These are phyloP conservation scores for Dexiosoma caninum DNA, from an alignment of 2,888 invertebrate species.

Conservation along the genomic window DNA sequence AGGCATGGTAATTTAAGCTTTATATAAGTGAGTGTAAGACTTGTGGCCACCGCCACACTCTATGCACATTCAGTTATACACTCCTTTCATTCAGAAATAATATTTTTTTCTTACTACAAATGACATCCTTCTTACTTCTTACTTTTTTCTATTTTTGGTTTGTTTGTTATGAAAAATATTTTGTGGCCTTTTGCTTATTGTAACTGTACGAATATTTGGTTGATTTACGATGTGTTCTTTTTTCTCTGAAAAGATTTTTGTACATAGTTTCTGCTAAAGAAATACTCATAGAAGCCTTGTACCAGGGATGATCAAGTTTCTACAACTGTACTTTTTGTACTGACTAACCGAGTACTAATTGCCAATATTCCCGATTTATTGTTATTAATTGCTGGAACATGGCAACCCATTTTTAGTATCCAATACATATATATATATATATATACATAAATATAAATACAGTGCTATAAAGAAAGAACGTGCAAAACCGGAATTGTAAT, in stretches of 20 bases:
- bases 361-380: too few species aligned
- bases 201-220: constrained; percentile 30
- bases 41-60: constrained; percentile 9
- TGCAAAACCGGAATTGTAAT: too few species aligned
- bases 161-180: neutral
- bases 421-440: too few species aligned
- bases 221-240: constrained; percentile 52
- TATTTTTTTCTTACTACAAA: neutral
- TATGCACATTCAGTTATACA: constrained; percentile 47
- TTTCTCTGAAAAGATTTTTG: constrained; percentile 23
- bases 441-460: too few species aligned
- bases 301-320: too few species aligned
- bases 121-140: constrained; percentile 53
- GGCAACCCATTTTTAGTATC: too few species aligned
- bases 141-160: too few species aligned
- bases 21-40: constrained; percentile 53
- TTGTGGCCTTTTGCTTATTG: constrained; percentile 36
- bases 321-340: too few species aligned
- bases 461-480: too few species aligned
- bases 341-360: too few species aligned
- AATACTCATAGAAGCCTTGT: too few species aligned
- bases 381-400: too few species aligned
- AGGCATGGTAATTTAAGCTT: constrained; percentile 63
- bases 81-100: constrained; percentile 32
- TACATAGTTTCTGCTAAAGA: constrained; percentile 5